A percentile compares a stretch with the other conserved stretches of the same genome.
Evolutionary conservation across 2,797 vertebrate genomes (phyloP).

Genomic region (Myotis planiceps): DNA sequence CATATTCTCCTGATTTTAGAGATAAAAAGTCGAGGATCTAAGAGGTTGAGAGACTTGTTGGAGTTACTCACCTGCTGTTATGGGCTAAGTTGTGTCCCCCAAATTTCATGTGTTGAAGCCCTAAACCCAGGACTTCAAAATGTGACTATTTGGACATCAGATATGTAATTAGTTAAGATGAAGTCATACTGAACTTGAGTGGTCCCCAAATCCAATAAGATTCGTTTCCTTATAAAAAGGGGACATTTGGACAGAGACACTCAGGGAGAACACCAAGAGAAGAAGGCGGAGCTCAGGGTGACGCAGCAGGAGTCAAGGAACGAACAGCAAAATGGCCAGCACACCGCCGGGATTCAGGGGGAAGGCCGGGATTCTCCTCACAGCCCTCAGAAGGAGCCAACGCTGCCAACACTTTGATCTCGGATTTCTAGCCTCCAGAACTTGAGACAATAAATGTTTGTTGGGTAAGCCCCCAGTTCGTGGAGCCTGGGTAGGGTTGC

Average conservation of each 20-base stretch:
- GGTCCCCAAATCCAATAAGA: not conserved
- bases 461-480: not conserved
- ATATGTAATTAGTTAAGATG: not conserved
- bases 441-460: not conserved
- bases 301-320: fast-evolving
- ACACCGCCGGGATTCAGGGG: too few species aligned
- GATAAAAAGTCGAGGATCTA: not conserved
- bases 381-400: not conserved
- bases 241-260: not conserved
- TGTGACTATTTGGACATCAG: not conserved
- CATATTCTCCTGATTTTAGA: not conserved
- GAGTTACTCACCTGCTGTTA: not conserved
- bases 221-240: not conserved
- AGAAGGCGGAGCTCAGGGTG: not conserved
- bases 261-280: fast-evolving
- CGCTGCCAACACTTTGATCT: not conserved
- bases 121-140: not conserved
- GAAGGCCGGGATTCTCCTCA: not conserved
- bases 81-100: not conserved
- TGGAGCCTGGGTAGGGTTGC: fast-evolving
- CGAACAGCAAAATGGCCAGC: not conserved
- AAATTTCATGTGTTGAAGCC: not conserved
- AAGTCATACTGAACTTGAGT: not conserved
- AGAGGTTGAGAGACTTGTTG: not conserved
- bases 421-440: not conserved